Evolutionary conservation across 1,140 invertebrate species (phyloP).

Genomic region (Stegodyphus dumicola): DNA sequence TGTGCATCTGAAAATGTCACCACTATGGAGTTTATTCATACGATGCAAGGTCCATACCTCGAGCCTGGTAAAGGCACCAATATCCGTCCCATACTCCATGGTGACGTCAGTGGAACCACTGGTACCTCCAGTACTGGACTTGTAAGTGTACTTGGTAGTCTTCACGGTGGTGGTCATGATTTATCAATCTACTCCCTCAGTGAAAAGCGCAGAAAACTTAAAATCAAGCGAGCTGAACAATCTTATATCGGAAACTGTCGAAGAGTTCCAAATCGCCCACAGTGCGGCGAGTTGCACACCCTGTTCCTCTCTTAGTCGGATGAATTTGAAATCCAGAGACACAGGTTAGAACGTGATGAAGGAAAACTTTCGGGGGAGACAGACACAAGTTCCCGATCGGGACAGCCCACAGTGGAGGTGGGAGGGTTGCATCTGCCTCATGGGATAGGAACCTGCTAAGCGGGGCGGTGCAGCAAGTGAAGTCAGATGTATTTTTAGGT

Average conservation of each 20-base stretch:
- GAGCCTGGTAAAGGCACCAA: slow-evolving; percentile 89
- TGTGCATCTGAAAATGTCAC: too few species aligned
- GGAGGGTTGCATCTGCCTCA: not conserved
- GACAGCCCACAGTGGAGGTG: not conserved
- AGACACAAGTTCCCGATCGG: slow-evolving; percentile 11
- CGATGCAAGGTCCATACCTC: slow-evolving; percentile 77
- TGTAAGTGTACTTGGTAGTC: slow-evolving; percentile 89
- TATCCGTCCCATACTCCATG: slow-evolving; percentile 92
- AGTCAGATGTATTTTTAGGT: slow-evolving; percentile 16
- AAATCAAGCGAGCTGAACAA: not conserved
- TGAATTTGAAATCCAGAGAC: not conserved
- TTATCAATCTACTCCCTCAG: not conserved
- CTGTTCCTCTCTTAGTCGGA: slow-evolving; percentile 1
- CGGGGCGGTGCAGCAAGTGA: not conserved
- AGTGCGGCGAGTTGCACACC: not conserved
- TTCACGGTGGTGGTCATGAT: slow-evolving; percentile 74
- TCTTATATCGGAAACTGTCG: slow-evolving; percentile 1
- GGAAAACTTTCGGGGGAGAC: slow-evolving; percentile 4
- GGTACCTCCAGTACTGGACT: slow-evolving; percentile 78
- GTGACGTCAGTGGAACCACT: slow-evolving; percentile 79
- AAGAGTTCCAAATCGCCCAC: slow-evolving; percentile 1
- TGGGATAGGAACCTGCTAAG: slow-evolving; percentile 5
- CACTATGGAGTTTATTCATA: too few species aligned
- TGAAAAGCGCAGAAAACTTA: not conserved
- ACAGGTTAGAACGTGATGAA: not conserved